Percentiles rank a stretch among this genome's conserved stretches.
phyloP scores from a whole-genome alignment of 2,113 vertebrate genomes.

The Meriones unguiculatus region DNA sequence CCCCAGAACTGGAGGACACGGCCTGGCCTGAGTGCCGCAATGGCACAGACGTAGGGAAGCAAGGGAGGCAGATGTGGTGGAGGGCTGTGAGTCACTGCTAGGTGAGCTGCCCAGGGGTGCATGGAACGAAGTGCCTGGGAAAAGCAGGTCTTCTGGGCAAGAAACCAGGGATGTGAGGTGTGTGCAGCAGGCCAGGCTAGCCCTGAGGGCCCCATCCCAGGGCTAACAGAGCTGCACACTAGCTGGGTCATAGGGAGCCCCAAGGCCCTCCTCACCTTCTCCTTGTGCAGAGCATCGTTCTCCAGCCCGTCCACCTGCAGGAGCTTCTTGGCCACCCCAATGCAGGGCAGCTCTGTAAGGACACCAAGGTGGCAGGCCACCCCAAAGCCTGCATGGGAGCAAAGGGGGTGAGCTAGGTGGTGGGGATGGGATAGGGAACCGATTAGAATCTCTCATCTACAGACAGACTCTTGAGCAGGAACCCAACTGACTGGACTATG shows the following conservation, averaged over 20 bases:
- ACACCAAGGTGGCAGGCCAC: constrained; percentile 96
- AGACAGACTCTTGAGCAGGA: too few species aligned
- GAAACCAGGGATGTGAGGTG: background rate
- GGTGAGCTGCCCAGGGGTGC: background rate
- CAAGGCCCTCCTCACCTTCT: constrained; percentile 88
- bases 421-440: background rate
- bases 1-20: background rate
- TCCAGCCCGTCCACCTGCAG: constrained; percentile 93
- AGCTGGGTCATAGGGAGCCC: too few species aligned
- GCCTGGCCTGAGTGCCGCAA: rapidly evolving
- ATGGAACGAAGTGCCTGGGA: rapidly evolving
- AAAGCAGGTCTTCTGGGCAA: background rate
- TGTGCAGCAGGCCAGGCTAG: background rate
- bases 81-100: too few species aligned
- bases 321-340: constrained; percentile 98
- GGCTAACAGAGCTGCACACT: too few species aligned
- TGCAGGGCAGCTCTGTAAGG: constrained; percentile 91
- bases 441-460: rapidly evolving
- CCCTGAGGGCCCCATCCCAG: background rate
- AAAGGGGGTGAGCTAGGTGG: too few species aligned
- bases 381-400: constrained; percentile 91
- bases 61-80: background rate
- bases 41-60: rapidly evolving
- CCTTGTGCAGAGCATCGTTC: constrained; percentile 89
- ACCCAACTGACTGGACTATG: background rate